These are phyloP conservation scores for Gymnodraco acuticeps DNA, from an alignment of 2,797 vertebrate genomes.

Conservation along the genomic window DNA sequence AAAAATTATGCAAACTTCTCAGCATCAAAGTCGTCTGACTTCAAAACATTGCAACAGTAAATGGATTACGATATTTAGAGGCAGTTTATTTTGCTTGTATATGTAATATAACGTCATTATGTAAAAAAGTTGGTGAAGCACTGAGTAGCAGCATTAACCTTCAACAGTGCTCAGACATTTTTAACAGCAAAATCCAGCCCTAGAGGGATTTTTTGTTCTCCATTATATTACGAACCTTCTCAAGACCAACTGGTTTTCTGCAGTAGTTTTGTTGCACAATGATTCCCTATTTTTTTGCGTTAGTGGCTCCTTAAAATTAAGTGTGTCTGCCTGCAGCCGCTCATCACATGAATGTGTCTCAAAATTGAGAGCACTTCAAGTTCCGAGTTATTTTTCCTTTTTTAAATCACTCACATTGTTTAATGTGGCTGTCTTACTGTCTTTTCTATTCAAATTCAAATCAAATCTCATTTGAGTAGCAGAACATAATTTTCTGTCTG, in stretches of 20 bases:
- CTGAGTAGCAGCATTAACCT: neutral
- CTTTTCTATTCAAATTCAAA: neutral
- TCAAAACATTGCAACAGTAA: no score
- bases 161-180: slow-evolving; percentile 10
- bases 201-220: neutral
- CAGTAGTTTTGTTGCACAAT: neutral
- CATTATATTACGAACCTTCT: neutral
- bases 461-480: neutral
- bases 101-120: slow-evolving; percentile 11
- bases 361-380: slow-evolving; percentile 11
- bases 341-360: slow-evolving; percentile 5
- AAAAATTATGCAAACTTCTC: no score
- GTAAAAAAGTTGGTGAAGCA: slow-evolving; percentile 2
- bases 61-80: neutral
- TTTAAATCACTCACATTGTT: neutral
- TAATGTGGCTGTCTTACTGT: neutral
- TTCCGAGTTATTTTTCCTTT: neutral
- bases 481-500: neutral
- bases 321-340: neutral
- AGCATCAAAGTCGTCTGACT: no score
- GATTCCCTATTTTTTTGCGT: neutral
- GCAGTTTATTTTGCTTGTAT: neutral
- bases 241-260: neutral
- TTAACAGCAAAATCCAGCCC: neutral
- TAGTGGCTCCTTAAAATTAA: neutral